These are phyloP conservation scores for Gallirallus australis DNA, from an alignment of 2,797 vertebrate genomes.

Conservation along the genomic window DNA sequence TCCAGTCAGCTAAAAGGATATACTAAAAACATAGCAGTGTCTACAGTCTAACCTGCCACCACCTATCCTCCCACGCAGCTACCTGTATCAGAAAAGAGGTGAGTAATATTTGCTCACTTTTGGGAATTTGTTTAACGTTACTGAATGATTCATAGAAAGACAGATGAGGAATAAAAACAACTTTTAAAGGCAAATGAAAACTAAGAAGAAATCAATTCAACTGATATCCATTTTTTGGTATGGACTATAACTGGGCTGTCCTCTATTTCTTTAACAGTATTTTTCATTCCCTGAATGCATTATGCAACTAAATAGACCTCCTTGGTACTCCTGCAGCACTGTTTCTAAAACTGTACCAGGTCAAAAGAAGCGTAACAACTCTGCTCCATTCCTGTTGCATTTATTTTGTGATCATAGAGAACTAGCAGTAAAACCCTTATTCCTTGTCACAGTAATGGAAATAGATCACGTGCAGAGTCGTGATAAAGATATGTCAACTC, in stretches of 20 bases:
- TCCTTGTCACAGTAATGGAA: background rate
- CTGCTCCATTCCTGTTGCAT: background rate
- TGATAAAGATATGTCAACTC: background rate
- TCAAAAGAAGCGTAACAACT: background rate
- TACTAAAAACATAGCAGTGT: conserved; percentile 20
- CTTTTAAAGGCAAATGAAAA: conserved; percentile 24
- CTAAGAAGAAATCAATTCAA: background rate
- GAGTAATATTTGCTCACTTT: conserved; percentile 60
- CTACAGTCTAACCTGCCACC: conserved; percentile 51
- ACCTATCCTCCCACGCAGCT: conserved; percentile 30
- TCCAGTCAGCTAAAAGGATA: background rate
- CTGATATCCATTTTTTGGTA: background rate
- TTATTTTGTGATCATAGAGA: no score
- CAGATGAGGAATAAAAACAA: background rate
- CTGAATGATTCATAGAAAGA: conserved; percentile 33
- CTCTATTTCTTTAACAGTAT: background rate
- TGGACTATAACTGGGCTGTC: background rate
- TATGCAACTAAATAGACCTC: background rate
- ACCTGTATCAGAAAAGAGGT: conserved; percentile 30
- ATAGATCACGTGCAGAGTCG: background rate
- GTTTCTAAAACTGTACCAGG: background rate
- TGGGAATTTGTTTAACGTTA: conserved; percentile 11
- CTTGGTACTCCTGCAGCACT: background rate
- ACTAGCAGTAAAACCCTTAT: background rate
- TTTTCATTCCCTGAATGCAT: background rate